phyloP scores from a whole-genome alignment of 2,797 vertebrate genomes.

The Buceros bicornis region DNA sequence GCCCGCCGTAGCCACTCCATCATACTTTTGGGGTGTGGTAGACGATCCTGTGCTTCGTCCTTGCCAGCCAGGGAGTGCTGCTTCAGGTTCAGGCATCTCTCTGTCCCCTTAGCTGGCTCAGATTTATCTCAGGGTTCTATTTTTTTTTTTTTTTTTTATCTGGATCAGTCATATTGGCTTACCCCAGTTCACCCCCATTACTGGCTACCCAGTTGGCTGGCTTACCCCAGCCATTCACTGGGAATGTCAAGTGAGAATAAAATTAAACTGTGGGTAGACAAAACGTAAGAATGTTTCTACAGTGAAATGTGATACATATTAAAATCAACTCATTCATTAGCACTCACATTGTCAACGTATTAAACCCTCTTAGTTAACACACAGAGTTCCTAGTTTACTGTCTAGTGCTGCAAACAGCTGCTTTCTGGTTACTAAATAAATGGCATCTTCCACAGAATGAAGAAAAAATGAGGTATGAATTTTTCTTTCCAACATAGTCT shows the following conservation, averaged over 20 bases:
- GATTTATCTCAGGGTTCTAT: background rate
- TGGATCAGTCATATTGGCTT: background rate
- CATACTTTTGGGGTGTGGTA: fast-evolving
- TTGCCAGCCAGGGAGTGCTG: background rate
- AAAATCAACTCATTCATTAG: constrained; percentile 76
- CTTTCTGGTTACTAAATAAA: constrained; percentile 64
- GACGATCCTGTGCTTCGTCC: background rate
- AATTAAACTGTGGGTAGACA: constrained; percentile 35
- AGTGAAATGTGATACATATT: constrained; percentile 65
- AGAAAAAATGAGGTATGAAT: background rate
- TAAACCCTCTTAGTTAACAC: constrained; percentile 61
- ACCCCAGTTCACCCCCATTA: no score
- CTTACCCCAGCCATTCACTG: background rate
- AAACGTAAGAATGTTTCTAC: constrained; percentile 57
- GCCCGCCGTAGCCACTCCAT: background rate
- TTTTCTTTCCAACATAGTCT: constrained; percentile 25
- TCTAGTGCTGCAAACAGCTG: constrained; percentile 49
- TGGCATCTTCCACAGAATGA: constrained; percentile 25
- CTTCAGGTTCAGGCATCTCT: background rate
- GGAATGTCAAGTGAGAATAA: constrained; percentile 60
- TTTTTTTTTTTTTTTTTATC: background rate
- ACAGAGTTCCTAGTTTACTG: constrained; percentile 39
- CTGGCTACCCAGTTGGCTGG: no score
- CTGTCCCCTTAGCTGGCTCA: background rate
- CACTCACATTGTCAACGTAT: constrained; percentile 65